phyloP scores from a whole-genome alignment of 2,113 vertebrate genomes.

The Gymnobelideus leadbeateri region DNA sequence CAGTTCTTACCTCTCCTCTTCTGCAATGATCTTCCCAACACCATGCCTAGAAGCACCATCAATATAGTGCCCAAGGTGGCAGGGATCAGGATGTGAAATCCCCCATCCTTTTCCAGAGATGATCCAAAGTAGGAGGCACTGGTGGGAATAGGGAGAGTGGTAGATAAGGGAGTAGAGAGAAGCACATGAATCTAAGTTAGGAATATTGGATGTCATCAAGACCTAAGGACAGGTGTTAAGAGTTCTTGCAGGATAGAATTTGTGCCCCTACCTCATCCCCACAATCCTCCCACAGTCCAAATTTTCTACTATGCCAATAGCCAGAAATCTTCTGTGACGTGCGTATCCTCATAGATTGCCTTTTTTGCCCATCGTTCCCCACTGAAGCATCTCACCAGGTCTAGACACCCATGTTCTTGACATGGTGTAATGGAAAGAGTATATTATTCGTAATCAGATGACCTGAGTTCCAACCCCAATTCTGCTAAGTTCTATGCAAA shows the following conservation, averaged over 20 bases:
- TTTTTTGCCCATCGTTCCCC: not conserved
- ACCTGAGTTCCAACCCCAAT: not conserved
- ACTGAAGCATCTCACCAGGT: not conserved
- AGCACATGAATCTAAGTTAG: not conserved
- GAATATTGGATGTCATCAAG: no score
- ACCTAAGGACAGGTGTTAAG: not conserved
- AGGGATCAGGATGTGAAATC: conserved; percentile 66
- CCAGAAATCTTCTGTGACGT: not conserved
- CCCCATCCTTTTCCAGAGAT: conserved; percentile 13
- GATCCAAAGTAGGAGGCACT: conserved; percentile 13
- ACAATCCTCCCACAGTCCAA: not conserved
- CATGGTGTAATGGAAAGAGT: not conserved
- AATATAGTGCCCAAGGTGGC: conserved; percentile 63
- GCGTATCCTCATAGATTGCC: not conserved
- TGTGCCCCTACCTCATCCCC: fast-evolving
- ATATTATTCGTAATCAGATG: not conserved
- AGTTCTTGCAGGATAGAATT: not conserved
- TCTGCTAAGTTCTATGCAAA: conserved; percentile 26
- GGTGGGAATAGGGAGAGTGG: not conserved
- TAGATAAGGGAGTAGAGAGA: not conserved
- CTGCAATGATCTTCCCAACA: conserved; percentile 60
- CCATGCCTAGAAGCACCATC: conserved; percentile 54
- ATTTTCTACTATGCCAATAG: not conserved
- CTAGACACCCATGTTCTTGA: not conserved
- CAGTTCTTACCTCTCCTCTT: conserved; percentile 70